phyloP scores from a whole-genome alignment of 2,797 vertebrate genomes.

The Peromyscus melanophrys region DNA sequence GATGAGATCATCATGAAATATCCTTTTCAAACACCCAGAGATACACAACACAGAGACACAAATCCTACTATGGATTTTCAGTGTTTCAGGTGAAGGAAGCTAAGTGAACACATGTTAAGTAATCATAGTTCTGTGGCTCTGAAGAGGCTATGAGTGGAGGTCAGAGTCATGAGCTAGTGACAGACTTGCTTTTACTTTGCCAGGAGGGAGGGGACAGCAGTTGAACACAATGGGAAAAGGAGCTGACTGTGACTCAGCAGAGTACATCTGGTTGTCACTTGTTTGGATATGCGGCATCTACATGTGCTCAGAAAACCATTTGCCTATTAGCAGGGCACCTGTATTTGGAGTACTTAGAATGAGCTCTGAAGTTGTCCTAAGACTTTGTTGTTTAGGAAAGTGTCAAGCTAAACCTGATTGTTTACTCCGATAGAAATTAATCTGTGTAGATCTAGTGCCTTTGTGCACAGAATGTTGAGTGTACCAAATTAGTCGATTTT shows the following conservation, averaged over 20 bases:
- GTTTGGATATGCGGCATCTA: neutral
- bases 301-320: neutral
- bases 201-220: neutral
- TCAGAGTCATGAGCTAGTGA: neutral
- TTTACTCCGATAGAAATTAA: neutral
- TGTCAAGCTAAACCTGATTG: neutral
- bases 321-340: neutral
- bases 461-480: neutral
- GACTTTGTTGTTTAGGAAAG: neutral
- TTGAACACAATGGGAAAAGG: neutral
- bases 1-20: neutral
- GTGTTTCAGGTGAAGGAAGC: neutral
- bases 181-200: neutral
- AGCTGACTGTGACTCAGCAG: neutral
- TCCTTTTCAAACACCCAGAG: neutral
- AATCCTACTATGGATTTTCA: neutral
- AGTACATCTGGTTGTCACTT: fast-evolving
- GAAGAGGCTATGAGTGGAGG: neutral
- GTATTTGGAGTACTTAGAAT: neutral
- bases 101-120: neutral
- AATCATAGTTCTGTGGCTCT: neutral
- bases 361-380: neutral
- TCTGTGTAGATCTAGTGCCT: neutral
- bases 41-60: neutral
- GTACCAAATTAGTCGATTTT: neutral